These are phyloP conservation scores for Pandemis corylana DNA, from an alignment of 2,888 invertebrate genomes.

Conservation along the genomic window DNA sequence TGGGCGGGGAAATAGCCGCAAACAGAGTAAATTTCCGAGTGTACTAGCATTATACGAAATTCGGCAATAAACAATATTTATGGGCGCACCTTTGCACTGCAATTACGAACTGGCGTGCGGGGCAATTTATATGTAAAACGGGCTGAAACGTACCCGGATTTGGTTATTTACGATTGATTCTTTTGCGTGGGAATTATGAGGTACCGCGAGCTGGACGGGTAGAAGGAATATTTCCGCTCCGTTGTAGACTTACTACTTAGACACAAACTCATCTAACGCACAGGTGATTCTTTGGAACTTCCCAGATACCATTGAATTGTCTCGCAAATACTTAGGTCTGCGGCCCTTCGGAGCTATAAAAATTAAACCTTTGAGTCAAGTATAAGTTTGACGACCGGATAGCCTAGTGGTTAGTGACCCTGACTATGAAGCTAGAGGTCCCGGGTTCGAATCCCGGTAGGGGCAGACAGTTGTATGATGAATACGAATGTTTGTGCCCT, in stretches of 20 bases:
- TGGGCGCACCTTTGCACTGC: conserved; percentile 41
- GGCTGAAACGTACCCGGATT: conserved; percentile 32
- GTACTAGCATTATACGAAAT: conserved; percentile 39
- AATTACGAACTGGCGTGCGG: conserved; percentile 32
- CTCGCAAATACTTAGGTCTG: no score
- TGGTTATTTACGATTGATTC: conserved; percentile 42
- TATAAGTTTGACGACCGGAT: no score
- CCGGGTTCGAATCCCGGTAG: no score
- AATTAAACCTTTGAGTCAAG: no score
- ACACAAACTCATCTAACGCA: no score
- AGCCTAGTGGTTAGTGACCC: no score
- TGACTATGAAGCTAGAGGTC: no score
- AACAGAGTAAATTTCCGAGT: conserved; percentile 41
- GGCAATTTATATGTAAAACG: conserved; percentile 41
- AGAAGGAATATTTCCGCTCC: not conserved
- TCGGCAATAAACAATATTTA: conserved; percentile 42
- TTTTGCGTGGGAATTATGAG: conserved; percentile 27
- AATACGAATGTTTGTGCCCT: no score
- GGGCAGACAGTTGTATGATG: no score
- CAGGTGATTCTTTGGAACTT: no score
- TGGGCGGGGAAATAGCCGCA: conserved; percentile 21
- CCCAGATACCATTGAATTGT: no score
- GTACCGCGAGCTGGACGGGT: not conserved
- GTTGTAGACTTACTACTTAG: not conserved
- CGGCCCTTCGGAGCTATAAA: no score